A percentile compares a stretch with the other conserved stretches of the same genome.
Evolutionary conservation across 2,113 vertebrate genomes (phyloP).

Genomic region (Willisornis vidua): DNA sequence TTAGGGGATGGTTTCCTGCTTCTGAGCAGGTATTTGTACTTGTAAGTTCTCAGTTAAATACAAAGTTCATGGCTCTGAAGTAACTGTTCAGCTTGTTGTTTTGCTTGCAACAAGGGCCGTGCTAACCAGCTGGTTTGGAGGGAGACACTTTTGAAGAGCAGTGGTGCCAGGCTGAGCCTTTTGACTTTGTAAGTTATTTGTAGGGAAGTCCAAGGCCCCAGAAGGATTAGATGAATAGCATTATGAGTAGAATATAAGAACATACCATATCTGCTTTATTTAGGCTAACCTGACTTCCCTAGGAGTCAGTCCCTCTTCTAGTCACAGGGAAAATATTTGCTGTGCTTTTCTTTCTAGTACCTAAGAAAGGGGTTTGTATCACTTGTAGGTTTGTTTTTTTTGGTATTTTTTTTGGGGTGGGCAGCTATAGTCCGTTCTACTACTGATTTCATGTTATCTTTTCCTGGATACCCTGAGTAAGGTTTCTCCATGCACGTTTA

Average conservation of each 20-base stretch:
- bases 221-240: background rate
- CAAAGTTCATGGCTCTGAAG: background rate
- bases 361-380: background rate
- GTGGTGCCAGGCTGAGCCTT: background rate
- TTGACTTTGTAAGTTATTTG: background rate
- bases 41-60: background rate
- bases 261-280: background rate
- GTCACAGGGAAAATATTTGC: background rate
- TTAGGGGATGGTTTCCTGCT: background rate
- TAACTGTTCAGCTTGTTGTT: background rate
- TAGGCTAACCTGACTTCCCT: background rate
- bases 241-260: background rate
- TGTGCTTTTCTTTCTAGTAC: background rate
- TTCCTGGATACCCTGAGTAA: background rate
- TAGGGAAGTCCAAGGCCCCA: background rate
- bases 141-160: background rate
- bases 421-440: background rate
- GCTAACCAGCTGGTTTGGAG: background rate
- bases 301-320: background rate
- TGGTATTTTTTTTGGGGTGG: background rate
- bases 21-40: background rate
- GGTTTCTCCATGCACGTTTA: background rate
- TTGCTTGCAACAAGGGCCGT: background rate
- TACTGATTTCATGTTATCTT: background rate
- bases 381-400: background rate